Base-by-base conservation (phyloP, 2,113 vertebrate species). In the Maccullochella peelii region DNA sequence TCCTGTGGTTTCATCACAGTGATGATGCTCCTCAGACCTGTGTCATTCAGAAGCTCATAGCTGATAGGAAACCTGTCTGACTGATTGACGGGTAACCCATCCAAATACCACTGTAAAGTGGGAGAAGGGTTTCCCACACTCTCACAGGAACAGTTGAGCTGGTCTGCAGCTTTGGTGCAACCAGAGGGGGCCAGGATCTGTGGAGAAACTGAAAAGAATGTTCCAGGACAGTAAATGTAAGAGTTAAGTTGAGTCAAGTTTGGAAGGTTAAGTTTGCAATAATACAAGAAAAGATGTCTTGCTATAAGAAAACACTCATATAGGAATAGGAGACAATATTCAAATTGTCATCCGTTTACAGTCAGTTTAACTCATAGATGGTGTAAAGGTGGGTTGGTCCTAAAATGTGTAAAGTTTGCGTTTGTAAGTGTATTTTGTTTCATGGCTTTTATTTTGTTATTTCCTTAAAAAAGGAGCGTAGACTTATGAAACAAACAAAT, bases 101-200 rank as follows among this genome's bases (percentile, higher is more conserved):
- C 23, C 23, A 89, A 42, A 83, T 57, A 25, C 89, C 89, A 91
- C 1, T 30, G 50, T 25, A 87, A 21, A 38, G 16, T 44, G 11
- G 87, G 77, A 58, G 36, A 9, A 62, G 86, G 89, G n/a, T 81
- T 87, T 71, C 89, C 89, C 8, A 47, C 57, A 49, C 58, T 36
- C 52, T 74, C 69, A 86, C 89, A 91, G 40, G 70, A 84, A 68
- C 89, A 91, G 59, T 1, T 80, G 27, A 91, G 14, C 25, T 73
- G 57, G 42, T 5, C 8, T 55, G 2, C 18, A 52, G 76, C 30
- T 68, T 20, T 57, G 42, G 4, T 70, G 59, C 89, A 90, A 2
- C 23, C 16, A 52, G 75, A 84, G 49, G 74, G 86, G 21, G 30
- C 3, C 50, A 84, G 50, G 77, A 88, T 90, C 71, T 58, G 49